Base-by-base conservation (phyloP, 1,140 invertebrate species). In the Danaus plexippus region DNA sequence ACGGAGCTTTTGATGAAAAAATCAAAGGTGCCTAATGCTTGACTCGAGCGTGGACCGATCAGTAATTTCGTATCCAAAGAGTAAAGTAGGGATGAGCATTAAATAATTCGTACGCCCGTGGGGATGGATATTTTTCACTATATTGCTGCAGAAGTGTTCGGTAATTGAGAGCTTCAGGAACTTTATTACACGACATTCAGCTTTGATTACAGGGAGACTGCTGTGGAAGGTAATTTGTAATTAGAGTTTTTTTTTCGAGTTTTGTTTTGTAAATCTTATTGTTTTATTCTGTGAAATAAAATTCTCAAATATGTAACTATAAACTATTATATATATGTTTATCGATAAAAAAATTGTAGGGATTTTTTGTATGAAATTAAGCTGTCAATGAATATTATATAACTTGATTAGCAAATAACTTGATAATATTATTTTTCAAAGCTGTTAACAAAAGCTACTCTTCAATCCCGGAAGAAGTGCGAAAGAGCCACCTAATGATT, bases 1-100 rank as follows among this genome's bases (percentile, higher is more conserved):
- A 75, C 76, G 77, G 70, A 74, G 74, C 74, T 77, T 85, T 85
- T 72, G 73, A 71, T 64, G 68, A 73, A 69, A 76, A 74, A 74
- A 77, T 65, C 61, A 74, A 80, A 80, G 75, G 67, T 71, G 68
- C 73, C 75, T 86, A 83, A 84, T 83, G 73, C 76, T 79, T 72
- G 74, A 69, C 78, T 72, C 77, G 77, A 82, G 80, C 77, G 69
- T 75, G 72, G 73, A 67, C 22, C 22, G 22, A 32, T 32, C 22
- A 72, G 73, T 75, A 69, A 80, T 82, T 85, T 80, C 69, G 62
- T 61, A 70, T 59, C 60, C 22, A 32, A 54, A 44, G 59, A 32
- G 61, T 73, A 61, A 73, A 69, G 75, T 68, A 69, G 75, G 75
- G 68, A 75, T 66, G 63, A 66, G 64, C 76, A 74, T 75, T 70